Evolutionary conservation across 2,888 invertebrate species (phyloP), one percentile per base, ranked within the genome.

Genomic region (Calameuta filiformis): DNA sequence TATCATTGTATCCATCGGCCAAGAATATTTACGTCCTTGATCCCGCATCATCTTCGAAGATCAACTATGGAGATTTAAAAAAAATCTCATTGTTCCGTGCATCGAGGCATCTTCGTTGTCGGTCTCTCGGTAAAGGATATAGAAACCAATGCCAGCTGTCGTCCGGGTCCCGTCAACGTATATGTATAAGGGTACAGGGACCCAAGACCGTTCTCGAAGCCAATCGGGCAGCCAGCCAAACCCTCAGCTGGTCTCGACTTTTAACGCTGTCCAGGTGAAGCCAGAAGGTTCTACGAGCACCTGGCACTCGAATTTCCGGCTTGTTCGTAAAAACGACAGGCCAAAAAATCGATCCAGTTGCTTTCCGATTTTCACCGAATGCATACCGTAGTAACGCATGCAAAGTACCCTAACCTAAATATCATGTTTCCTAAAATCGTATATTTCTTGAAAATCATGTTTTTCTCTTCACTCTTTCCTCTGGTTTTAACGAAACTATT

Each of bases 191-290:
- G 9, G 56, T 56, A 56, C 23, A 56, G 1, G 40, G 2, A 56
- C 23, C 40, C 23, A 30, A 3, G 71, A 71, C 71, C 33, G 71
- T 71, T 33, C 23, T 30, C 71, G 71, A 71, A 31, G 71, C 71
- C 71, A 71, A 34, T 71, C 12, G 34, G 71, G 71, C 71, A 71
- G 30, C 71, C 71, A 34, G 71, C 71, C 33, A 71, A 71, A 30
- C 9, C 56, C 56, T 23, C 56, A 23, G 56, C 56, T 56, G 56
- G 56, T 56, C 56, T 56, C 56, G 15, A 56, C 23, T 56, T 56
- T 56, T 56, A 56, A 56, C 56, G 56, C 56, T 9, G 56, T 56
- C 56, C 56, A 56, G 56, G 23, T 56, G 56, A 56, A 23, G 56
- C 56, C 56, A 56, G 56, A 56, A 56, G 9, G 56, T 56, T 56